phyloP scores from a whole-genome alignment of 2,797 vertebrate species.

The Phataginus tetradactyla region DNA sequence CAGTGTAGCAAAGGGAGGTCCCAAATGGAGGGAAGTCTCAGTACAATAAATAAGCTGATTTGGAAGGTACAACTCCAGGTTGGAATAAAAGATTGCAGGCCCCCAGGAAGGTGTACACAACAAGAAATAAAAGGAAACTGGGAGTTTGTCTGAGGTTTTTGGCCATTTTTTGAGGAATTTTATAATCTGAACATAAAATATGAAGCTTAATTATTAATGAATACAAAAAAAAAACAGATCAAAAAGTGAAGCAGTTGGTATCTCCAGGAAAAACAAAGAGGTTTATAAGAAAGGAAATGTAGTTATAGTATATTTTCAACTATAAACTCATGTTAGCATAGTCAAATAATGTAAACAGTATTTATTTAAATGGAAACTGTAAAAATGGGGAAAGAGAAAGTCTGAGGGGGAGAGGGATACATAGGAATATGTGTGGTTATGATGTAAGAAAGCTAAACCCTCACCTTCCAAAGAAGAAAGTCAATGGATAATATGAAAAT shows the following conservation, averaged over 20 bases:
- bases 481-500: background rate
- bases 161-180: background rate
- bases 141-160: background rate
- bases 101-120: background rate
- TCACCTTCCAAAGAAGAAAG: background rate
- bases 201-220: background rate
- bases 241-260: background rate
- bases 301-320: background rate
- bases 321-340: background rate
- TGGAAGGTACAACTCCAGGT: background rate
- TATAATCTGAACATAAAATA: background rate
- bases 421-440: background rate
- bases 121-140: background rate
- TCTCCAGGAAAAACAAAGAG: background rate
- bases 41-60: background rate
- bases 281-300: background rate
- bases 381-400: background rate
- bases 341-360: background rate
- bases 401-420: background rate
- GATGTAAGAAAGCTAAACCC: background rate
- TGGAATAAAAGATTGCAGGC: background rate
- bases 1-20: background rate
- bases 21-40: background rate
- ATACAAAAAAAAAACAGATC: background rate
- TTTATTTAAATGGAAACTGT: background rate